Evolutionary conservation across 2,888 invertebrate genomes (phyloP).

Genomic region (Mechanitis mazaeus): DNA sequence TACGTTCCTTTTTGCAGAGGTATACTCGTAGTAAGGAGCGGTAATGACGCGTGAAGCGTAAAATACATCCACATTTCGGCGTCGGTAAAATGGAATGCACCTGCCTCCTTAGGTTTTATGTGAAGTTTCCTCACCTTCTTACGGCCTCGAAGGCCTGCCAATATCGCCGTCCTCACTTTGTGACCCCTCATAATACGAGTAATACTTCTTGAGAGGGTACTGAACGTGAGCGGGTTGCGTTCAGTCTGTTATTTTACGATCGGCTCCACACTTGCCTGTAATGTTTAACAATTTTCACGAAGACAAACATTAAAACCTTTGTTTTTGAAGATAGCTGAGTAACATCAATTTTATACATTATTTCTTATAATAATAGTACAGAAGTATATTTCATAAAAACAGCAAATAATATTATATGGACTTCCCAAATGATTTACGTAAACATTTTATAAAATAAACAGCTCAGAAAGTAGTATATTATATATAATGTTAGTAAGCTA

Average conservation of each 20-base stretch:
- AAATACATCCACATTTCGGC: conserved; percentile 71
- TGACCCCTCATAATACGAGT: conserved; percentile 74
- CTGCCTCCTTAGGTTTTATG: conserved; percentile 76
- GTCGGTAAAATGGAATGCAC: conserved; percentile 73
- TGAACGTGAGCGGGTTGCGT: conserved; percentile 52
- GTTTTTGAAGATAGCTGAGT: not conserved
- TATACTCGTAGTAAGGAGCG: conserved; percentile 53
- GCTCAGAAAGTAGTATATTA: no score
- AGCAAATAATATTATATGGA: no score
- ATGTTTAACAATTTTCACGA: conserved; percentile 6
- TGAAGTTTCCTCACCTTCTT: conserved; percentile 73
- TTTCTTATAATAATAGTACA: no score
- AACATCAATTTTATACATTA: no score
- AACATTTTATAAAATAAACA: no score
- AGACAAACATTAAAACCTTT: not conserved
- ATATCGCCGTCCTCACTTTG: conserved; percentile 73
- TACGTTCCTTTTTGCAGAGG: conserved; percentile 57
- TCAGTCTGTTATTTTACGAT: conserved; percentile 63
- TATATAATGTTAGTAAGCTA: no score
- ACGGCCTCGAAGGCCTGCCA: conserved; percentile 66
- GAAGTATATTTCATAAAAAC: no score
- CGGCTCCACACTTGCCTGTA: conserved; percentile 33
- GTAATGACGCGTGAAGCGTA: conserved; percentile 69
- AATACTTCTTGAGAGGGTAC: conserved; percentile 74
- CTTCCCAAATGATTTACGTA: no score